Base-by-base conservation (phyloP, 2,113 vertebrate genomes). In the Leptocoma aspasia region DNA sequence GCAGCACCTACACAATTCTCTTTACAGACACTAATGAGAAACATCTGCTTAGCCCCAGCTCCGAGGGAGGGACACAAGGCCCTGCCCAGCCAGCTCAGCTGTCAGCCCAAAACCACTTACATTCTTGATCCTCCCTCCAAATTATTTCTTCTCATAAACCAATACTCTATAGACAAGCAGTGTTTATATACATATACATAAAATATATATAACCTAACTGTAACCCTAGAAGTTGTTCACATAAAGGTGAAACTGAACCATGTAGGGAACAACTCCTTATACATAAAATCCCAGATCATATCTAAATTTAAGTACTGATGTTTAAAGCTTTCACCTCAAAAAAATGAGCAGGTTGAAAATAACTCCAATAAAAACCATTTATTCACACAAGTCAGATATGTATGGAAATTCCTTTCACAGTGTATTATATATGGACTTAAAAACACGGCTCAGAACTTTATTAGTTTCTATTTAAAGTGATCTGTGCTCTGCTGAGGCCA, bases 241-340 rank as follows among this genome's bases (percentile, higher is more conserved):
- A 17, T 7, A 70, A 78, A 53, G 4, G 33, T 15, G 52, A 54
- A 39, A 39, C 15, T n/a, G 39, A 70, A 39, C 41, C 28, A 45
- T 6, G 45, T 1, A n/a, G 12, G 69, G 19, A 70, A 9, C n/a
- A 47, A 54, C 5, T 42, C 47, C 1, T 0, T 3, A 17, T 3
- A 41, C 7, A n/a, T 9, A 42, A 42, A 54, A 71, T 21, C 50
- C 21, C 50, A 80, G 21, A 15, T 41, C 21, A 15, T 15, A 31
- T 7, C n/a, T 54, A 47, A 49, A 26, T 42, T n/a, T 50, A 80
- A 64, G 26, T 35, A 27, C 7, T 56, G 57, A 49, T 49, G 33
- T 49, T 71, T 39, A 22, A 64, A 64, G 57, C 3, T 64, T 56
- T 56, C 35, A 56, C 57, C 49, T 71, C 0, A 0, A 26, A 49